These are phyloP conservation scores for Drosophila formosana DNA, from an alignment of 2,888 invertebrate species.

Conservation along the genomic window DNA sequence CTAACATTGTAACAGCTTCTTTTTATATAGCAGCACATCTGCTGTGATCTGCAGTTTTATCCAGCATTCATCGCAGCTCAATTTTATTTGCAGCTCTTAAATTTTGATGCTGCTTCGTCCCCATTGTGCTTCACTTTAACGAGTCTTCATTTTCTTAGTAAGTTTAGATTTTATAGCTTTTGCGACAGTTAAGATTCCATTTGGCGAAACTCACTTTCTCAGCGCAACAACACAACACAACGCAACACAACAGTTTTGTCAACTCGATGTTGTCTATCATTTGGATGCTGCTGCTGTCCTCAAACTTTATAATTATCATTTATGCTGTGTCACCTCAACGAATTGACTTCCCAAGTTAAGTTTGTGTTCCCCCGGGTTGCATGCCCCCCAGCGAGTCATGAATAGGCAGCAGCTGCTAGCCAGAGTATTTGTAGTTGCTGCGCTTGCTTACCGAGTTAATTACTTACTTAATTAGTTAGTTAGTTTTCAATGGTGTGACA, in stretches of 20 bases:
- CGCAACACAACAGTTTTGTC: not conserved
- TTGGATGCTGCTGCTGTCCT: no score
- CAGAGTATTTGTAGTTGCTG: constrained; percentile 6
- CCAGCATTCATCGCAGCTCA: not conserved
- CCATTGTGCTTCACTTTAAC: not conserved
- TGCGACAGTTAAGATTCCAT: constrained; percentile 6
- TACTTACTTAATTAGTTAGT: constrained; percentile 25
- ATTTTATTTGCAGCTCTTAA: not conserved
- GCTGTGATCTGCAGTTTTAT: not conserved
- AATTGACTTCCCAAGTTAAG: constrained; percentile 19
- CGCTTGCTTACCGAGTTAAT: constrained; percentile 2
- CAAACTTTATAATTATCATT: constrained; percentile 35
- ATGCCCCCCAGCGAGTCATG: constrained; percentile 11
- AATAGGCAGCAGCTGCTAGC: constrained; percentile 24
- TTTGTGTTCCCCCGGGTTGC: constrained; percentile 7
- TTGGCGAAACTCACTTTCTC: constrained; percentile 3
- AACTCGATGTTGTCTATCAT: constrained; percentile 2
- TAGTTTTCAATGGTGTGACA: constrained; percentile 33
- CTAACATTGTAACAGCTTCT: no score
- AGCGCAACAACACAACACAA: not conserved
- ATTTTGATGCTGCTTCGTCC: not conserved
- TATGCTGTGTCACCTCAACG: constrained; percentile 25
- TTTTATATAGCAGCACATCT: no score
- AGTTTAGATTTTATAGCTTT: constrained; percentile 19
- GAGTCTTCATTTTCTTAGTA: not conserved